Percentiles rank a stretch among this genome's conserved stretches.
These are phyloP conservation scores for Galerucella calmariensis DNA, from an alignment of 2,888 invertebrate genomes.

Conservation along the genomic window DNA sequence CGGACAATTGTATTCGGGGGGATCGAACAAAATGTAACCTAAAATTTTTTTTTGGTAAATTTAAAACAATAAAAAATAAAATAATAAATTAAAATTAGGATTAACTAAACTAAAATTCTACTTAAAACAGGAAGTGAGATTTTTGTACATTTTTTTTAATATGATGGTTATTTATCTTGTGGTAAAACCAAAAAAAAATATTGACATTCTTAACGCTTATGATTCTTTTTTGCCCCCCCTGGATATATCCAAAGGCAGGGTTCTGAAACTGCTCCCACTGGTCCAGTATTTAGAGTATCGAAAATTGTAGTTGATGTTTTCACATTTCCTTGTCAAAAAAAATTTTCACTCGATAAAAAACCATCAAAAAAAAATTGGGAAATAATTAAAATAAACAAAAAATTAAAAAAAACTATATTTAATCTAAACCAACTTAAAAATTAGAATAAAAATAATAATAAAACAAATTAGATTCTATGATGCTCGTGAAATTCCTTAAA, in stretches of 20 bases:
- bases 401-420: conserved; percentile 20
- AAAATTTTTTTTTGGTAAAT: conserved; percentile 35
- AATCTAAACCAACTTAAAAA: conserved; percentile 19
- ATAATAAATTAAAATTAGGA: conserved; percentile 20
- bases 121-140: not conserved
- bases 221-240: too few species aligned
- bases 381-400: conserved; percentile 22
- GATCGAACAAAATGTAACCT: conserved; percentile 48
- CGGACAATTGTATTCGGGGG: conserved; percentile 49
- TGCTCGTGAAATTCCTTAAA: conserved; percentile 47
- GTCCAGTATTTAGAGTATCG: too few species aligned
- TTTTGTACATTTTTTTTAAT: not conserved
- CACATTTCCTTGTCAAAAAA: not conserved
- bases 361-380: conserved; percentile 9
- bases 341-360: conserved; percentile 17
- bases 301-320: too few species aligned
- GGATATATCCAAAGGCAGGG: too few species aligned
- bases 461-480: conserved; percentile 32
- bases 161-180: not conserved
- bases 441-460: conserved; percentile 12
- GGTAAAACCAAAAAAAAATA: not conserved
- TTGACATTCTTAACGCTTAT: too few species aligned
- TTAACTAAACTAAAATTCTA: conserved; percentile 17
- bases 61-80: conserved; percentile 34
- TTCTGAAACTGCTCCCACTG: too few species aligned